phyloP scores from a whole-genome alignment of 2,888 invertebrate genomes.

The Drosophila tanythrix region DNA sequence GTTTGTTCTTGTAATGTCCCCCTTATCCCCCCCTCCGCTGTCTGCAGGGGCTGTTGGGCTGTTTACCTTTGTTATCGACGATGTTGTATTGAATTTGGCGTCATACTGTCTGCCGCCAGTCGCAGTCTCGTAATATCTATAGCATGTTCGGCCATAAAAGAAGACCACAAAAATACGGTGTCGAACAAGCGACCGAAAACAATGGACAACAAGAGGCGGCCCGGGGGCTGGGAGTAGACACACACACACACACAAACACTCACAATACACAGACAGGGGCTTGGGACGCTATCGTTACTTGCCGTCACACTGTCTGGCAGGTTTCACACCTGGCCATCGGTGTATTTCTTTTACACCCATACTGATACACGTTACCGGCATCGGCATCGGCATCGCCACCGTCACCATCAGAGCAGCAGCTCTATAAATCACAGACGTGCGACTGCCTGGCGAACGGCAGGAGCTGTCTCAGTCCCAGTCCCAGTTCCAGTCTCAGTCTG shows the following conservation, averaged over 20 bases:
- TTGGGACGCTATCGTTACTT: constrained; percentile 47
- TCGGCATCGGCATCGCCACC: constrained; percentile 15
- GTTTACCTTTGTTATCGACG: constrained; percentile 79
- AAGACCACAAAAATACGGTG: constrained; percentile 74
- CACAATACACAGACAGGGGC: constrained; percentile 19
- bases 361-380: constrained; percentile 31
- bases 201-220: constrained; percentile 47
- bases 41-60: constrained; percentile 5
- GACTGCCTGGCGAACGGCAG: constrained; percentile 63
- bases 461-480: constrained; percentile 48
- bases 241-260: constrained; percentile 9
- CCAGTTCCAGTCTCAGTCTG: constrained; percentile 26
- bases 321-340: constrained; percentile 66
- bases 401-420: constrained; percentile 52
- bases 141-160: constrained; percentile 66
- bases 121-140: constrained; percentile 42
- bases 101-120: constrained; percentile 82
- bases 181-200: constrained; percentile 56
- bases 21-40: background rate
- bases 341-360: constrained; percentile 27
- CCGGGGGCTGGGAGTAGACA: constrained; percentile 28
- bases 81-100: constrained; percentile 79
- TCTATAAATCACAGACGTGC: constrained; percentile 77
- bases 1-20: constrained; percentile 39
- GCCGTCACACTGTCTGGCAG: constrained; percentile 80